Conservation (phyloP, 2,797 vertebrate species). For the Enteromius radiatus region DNA sequence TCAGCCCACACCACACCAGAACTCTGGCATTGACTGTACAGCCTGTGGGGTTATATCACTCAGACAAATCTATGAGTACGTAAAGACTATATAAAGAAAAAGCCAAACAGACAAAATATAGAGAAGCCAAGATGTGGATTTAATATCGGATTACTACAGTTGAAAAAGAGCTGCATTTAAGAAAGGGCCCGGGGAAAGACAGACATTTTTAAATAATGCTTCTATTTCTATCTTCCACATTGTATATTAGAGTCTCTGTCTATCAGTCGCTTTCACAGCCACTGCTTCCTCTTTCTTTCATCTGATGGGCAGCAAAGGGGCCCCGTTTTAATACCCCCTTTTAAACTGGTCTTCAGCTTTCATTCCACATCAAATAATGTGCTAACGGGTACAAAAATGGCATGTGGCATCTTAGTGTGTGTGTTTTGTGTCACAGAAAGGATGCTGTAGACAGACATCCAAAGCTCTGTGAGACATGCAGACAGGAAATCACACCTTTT, state of each 20-base stretch:
- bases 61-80: neutral
- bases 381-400: neutral
- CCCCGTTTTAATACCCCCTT: neutral
- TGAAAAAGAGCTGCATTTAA: neutral
- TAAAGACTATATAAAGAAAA: neutral
- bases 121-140: neutral
- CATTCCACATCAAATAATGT: neutral
- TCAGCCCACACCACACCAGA: neutral
- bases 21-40: neutral
- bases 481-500: slow-evolving; percentile 57
- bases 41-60: neutral
- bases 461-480: slow-evolving; percentile 40
- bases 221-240: neutral
- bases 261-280: neutral
- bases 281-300: neutral
- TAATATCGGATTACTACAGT: neutral
- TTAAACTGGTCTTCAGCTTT: neutral
- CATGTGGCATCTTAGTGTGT: neutral
- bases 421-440: slow-evolving; percentile 31
- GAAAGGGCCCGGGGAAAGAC: neutral
- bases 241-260: neutral
- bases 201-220: slow-evolving; percentile 9
- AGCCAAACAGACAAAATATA: neutral
- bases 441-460: slow-evolving; percentile 19
- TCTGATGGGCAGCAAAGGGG: neutral